Base-by-base conservation (phyloP, 2,113 vertebrate species). In the Ceyx margarethae region DNA sequence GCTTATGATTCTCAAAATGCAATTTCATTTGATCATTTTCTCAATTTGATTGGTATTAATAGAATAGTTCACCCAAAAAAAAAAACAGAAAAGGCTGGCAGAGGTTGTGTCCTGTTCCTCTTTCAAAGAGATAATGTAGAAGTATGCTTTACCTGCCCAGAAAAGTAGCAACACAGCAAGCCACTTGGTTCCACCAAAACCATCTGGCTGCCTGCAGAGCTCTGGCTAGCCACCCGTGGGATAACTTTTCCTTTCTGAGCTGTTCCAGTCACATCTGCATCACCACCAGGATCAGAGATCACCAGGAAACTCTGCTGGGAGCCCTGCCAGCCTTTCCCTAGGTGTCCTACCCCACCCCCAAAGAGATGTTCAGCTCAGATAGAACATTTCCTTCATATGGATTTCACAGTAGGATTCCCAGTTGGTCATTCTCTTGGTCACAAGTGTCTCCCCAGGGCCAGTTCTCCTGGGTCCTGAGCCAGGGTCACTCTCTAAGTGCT, bases 41-140 rank as follows among this genome's bases (percentile, higher is more conserved):
- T 98, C 98, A 97, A 98, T 98, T 98, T 99, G 98, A 99, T 99
- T 99, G 98, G 98, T 98, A 99, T 99, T 98, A 98, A 99, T 98
- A 98, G 98, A 99, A 99, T 98, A 98, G 98, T 97, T 97, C 97
- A 97, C 98, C 37, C 37, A 37, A 37, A 43, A 65, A 65, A 76
- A 98, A 97, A 98, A 97, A 97, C 97, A 76, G 98, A 97, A 98
- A 97, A 97, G 97, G 97, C 97, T 91, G 98, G 96, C 98, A 98
- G 98, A 98, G 98, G 98, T 98, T 98, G 97, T 97, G 98, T 98
- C 98, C 98, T 97, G 94, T 93, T 97, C 97, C 97, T 97, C 96
- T 97, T 97, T 97, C 97, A 98, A 98, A 98, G 97, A 98, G 97
- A 96, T 98, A 98, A 98, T 98, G 98, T 97, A 97, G 97, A 97